Evolutionary conservation across 2,797 vertebrate species (phyloP).

Genomic region (Gymnothorax reevesii): DNA sequence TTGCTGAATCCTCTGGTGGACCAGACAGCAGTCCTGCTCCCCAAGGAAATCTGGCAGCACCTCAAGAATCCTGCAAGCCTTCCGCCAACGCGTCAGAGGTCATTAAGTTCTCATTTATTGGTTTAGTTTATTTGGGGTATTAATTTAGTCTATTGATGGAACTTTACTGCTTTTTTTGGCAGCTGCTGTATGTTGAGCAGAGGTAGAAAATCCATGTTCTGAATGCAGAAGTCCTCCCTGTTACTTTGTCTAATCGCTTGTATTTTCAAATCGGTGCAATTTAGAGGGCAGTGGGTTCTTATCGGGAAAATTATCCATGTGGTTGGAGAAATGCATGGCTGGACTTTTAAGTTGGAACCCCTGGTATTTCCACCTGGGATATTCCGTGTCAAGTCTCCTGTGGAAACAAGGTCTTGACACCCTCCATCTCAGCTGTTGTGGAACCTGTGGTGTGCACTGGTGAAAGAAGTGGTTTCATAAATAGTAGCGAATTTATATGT

Average conservation of each 20-base stretch:
- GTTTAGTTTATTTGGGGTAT: not conserved
- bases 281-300: not conserved
- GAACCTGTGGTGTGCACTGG: too few relatives aligned
- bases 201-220: not conserved
- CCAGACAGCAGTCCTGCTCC: slow-evolving; percentile 73
- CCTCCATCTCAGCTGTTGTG: too few relatives aligned
- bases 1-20: slow-evolving; percentile 84
- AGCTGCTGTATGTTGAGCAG: not conserved
- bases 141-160: not conserved
- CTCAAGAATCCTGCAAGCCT: slow-evolving; percentile 81
- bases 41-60: slow-evolving; percentile 75
- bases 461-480: too few relatives aligned
- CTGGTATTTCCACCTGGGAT: too few relatives aligned
- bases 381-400: too few relatives aligned
- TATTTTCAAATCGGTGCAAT: not conserved
- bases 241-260: not conserved
- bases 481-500: too few relatives aligned
- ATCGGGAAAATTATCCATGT: not conserved
- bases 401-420: too few relatives aligned
- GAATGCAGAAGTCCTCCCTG: not conserved
- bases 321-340: not conserved
- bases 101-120: slow-evolving; percentile 48
- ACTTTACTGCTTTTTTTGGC: not conserved
- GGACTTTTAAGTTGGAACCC: not conserved
- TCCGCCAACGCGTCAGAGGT: slow-evolving; percentile 80